Conservation (phyloP, 2,113 vertebrate species). For the Elachura formosa region DNA sequence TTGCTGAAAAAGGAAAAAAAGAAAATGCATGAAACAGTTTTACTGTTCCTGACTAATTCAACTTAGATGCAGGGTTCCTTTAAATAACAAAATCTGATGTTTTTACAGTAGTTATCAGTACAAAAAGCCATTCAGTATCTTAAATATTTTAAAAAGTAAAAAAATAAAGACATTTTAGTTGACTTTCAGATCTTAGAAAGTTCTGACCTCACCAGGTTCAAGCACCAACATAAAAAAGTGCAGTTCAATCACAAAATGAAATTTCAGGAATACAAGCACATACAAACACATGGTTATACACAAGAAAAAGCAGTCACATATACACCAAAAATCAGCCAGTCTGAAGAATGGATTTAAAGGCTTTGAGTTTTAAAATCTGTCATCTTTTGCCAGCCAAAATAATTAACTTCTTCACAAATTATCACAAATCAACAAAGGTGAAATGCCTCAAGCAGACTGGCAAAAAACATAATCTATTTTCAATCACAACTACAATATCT, state of each 20-base stretch:
- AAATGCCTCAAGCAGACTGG: neutral
- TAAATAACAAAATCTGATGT: neutral
- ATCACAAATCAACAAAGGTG: neutral
- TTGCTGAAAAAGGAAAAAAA: constrained; percentile 75
- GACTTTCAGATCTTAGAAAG: neutral
- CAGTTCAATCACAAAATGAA: neutral
- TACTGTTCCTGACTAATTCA: neutral
- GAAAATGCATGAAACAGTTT: neutral
- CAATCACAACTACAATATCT: neutral
- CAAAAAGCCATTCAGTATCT: neutral
- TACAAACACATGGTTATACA: neutral
- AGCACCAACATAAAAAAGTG: neutral
- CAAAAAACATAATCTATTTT: neutral
- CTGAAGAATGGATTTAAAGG: neutral
- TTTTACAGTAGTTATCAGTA: neutral
- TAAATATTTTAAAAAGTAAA: neutral
- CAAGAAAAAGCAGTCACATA: neutral
- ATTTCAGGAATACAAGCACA: neutral
- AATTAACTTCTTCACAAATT: neutral
- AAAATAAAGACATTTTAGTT: neutral
- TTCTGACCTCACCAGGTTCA: neutral
- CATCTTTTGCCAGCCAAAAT: neutral
- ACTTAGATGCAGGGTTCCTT: neutral
- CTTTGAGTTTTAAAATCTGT: neutral
- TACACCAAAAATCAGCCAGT: neutral